phyloP scores from a whole-genome alignment of 2,797 vertebrate species.

The Garrulus glandarius region DNA sequence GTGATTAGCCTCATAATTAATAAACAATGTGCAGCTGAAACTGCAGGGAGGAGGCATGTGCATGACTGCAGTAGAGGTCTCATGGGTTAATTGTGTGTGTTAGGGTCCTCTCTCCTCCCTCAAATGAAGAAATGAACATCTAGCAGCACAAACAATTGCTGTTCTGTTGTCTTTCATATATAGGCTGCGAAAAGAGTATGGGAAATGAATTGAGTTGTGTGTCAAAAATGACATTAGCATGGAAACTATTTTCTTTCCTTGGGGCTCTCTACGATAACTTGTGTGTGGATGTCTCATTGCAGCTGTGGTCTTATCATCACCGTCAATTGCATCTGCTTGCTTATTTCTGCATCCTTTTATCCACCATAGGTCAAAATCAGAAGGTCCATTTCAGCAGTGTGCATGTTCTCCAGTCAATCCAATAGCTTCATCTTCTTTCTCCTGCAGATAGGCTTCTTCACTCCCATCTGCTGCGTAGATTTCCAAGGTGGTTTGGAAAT shows the following conservation, averaged over 20 bases:
- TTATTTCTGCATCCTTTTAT: neutral
- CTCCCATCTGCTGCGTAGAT: neutral
- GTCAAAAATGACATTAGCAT: neutral
- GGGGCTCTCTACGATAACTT: neutral
- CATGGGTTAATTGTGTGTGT: neutral
- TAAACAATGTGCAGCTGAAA: neutral
- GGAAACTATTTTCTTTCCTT: neutral
- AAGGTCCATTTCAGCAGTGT: neutral
- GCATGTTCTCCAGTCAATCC: neutral
- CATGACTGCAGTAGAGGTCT: neutral
- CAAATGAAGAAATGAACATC: neutral
- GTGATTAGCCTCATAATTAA: conserved; percentile 29
- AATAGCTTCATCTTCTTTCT: neutral
- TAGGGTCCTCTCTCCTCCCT: neutral
- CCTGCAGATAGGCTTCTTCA: neutral
- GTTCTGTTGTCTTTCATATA: neutral
- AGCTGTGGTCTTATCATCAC: neutral
- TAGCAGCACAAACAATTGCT: neutral
- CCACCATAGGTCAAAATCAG: neutral
- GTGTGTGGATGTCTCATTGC: neutral
- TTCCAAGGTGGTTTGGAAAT: neutral
- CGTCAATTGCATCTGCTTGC: neutral
- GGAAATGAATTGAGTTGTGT: neutral
- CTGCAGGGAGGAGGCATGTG: neutral
- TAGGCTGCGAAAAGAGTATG: neutral